These are phyloP conservation scores for Bambusicola thoracicus DNA, from an alignment of 2,113 vertebrate genomes.

Conservation along the genomic window DNA sequence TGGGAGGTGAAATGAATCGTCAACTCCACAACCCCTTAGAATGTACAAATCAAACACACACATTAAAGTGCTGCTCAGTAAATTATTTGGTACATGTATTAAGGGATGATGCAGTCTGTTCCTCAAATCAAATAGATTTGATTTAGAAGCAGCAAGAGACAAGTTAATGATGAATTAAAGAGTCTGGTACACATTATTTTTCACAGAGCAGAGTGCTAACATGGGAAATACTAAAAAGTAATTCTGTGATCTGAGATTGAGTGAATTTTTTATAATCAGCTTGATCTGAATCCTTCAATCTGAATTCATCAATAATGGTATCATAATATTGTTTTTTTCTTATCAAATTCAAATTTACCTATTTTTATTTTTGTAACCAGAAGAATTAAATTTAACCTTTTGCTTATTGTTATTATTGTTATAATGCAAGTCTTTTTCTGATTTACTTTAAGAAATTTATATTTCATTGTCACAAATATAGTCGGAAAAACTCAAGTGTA, in stretches of 20 bases:
- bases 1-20: neutral
- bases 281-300: conserved; percentile 19
- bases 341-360: neutral
- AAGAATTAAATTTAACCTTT: neutral
- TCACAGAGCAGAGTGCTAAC: neutral
- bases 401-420: neutral
- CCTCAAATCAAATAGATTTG: neutral
- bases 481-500: neutral
- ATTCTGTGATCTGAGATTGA: conserved; percentile 33
- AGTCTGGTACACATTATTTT: neutral
- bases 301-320: neutral
- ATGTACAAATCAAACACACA: neutral
- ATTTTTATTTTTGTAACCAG: neutral
- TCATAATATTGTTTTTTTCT: neutral
- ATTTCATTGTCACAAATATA: neutral
- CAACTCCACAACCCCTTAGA: neutral
- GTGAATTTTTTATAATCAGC: conserved; percentile 17
- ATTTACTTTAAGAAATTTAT: neutral
- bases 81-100: neutral
- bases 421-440: neutral
- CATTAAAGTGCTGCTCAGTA: neutral
- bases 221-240: neutral
- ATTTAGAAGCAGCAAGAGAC: conserved; percentile 19
- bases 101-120: neutral
- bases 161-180: conserved; percentile 17